Evolutionary conservation across 2,888 invertebrate genomes (phyloP).

Genomic region (Limenitis camilla): DNA sequence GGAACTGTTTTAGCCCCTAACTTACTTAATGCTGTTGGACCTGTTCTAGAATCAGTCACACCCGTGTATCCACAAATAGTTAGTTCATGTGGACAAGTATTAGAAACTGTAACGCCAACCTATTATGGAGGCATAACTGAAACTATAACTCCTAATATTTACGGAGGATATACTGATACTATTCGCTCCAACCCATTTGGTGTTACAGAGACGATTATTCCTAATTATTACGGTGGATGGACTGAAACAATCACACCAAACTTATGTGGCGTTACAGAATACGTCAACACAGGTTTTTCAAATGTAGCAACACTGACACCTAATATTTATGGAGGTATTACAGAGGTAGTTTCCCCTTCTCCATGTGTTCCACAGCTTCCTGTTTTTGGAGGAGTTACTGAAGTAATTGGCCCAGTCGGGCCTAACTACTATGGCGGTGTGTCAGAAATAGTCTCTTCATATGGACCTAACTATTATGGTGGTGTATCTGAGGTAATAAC

Average conservation of each 20-base stretch:
- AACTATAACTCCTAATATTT: conserved; percentile 12
- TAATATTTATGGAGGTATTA: conserved; percentile 11
- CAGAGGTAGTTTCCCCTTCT: conserved; percentile 11
- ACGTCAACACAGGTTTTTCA: conserved; percentile 4
- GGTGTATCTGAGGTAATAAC: background rate
- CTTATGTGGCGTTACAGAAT: conserved; percentile 15
- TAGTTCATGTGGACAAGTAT: conserved; percentile 15
- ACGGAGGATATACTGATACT: conserved; percentile 15
- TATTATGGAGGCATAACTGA: conserved; percentile 18
- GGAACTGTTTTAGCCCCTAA: conserved; percentile 12
- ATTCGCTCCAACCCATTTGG: conserved; percentile 9
- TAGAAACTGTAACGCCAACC: conserved; percentile 21
- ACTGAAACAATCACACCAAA: conserved; percentile 13
- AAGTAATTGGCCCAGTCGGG: conserved; percentile 12
- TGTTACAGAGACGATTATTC: conserved; percentile 10
- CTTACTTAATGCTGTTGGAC: conserved; percentile 14
- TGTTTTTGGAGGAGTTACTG: conserved; percentile 15
- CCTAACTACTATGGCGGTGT: conserved; percentile 24
- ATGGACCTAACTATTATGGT: conserved; percentile 10
- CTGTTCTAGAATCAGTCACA: conserved; percentile 19
- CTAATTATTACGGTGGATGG: conserved; percentile 14
- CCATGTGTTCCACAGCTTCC: conserved; percentile 12
- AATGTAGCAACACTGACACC: conserved; percentile 9
- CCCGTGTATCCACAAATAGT: conserved; percentile 12
- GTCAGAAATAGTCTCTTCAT: conserved; percentile 14